Evolutionary conservation across 2,888 invertebrate genomes (phyloP).

Genomic region (Tortrix viridana): DNA sequence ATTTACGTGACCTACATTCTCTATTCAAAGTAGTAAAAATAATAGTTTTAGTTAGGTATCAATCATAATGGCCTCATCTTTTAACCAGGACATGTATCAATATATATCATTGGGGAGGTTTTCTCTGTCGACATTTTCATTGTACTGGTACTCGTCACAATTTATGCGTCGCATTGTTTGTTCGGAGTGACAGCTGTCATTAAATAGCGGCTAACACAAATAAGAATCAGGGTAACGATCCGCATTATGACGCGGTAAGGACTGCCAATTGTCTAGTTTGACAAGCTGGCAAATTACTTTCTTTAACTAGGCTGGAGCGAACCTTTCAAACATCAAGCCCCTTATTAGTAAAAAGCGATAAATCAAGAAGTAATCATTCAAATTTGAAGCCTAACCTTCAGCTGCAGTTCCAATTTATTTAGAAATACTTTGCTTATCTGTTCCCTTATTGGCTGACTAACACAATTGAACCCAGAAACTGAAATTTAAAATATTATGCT

Average conservation of each 20-base stretch:
- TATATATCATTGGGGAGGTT: slow-evolving; percentile 48
- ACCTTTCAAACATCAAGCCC: neutral
- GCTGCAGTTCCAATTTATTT: too few species aligned
- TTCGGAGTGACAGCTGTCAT: slow-evolving; percentile 50
- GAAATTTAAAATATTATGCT: too few species aligned
- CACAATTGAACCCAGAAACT: too few species aligned
- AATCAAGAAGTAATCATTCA: too few species aligned
- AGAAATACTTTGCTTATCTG: too few species aligned
- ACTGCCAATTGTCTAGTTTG: slow-evolving; percentile 6
- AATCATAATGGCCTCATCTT: slow-evolving; percentile 28
- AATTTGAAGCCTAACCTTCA: too few species aligned
- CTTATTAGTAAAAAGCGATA: too few species aligned
- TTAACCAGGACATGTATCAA: slow-evolving; percentile 27
- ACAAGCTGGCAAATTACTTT: neutral
- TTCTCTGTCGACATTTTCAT: slow-evolving; percentile 50
- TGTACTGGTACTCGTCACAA: slow-evolving; percentile 50
- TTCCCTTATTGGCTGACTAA: too few species aligned
- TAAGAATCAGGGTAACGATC: slow-evolving; percentile 32
- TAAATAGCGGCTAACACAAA: slow-evolving; percentile 40
- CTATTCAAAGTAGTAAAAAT: neutral
- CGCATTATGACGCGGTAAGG: neutral
- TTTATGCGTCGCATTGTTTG: slow-evolving; percentile 56
- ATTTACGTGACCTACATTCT: neutral
- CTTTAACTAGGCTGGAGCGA: slow-evolving; percentile 1
- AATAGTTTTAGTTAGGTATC: slow-evolving; percentile 17